Conservation (phyloP, 2,888 invertebrate genomes). For the Drosophila bunnanda region DNA sequence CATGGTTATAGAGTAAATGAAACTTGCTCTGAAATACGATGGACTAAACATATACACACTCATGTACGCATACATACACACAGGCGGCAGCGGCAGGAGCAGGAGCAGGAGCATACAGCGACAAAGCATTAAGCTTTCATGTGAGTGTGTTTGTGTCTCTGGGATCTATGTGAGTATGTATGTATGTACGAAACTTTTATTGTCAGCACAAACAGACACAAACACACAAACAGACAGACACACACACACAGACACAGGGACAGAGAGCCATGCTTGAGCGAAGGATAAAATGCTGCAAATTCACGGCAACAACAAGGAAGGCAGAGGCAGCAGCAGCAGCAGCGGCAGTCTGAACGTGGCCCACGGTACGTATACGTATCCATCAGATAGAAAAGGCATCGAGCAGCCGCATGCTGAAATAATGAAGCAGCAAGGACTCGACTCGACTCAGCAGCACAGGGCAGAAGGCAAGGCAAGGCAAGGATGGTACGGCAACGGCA, state of each 20-base stretch:
- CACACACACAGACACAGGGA: constrained; percentile 20
- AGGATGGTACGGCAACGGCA: constrained; percentile 23
- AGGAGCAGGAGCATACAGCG: constrained; percentile 48
- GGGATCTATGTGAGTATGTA: constrained; percentile 35
- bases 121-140: constrained; percentile 73
- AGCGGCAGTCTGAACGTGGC: constrained; percentile 48
- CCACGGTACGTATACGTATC: constrained; percentile 79
- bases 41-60: constrained; percentile 62
- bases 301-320: constrained; percentile 68
- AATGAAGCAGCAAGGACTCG: constrained; percentile 81
- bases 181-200: constrained; percentile 74
- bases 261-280: constrained; percentile 61
- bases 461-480: constrained; percentile 33
- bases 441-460: constrained; percentile 54
- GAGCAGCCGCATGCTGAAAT: constrained; percentile 79
- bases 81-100: constrained; percentile 6
- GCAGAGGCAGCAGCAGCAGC: constrained; percentile 31
- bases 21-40: constrained; percentile 79
- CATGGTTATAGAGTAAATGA: constrained; percentile 57
- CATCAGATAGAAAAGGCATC: constrained; percentile 80
- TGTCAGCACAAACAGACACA: constrained; percentile 76
- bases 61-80: constrained; percentile 34
- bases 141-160: constrained; percentile 52
- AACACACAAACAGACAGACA: constrained; percentile 49
- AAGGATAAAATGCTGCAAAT: constrained; percentile 81